Base-by-base conservation (phyloP, 2,797 vertebrate genomes). In the Pyrocephalus nanus region DNA sequence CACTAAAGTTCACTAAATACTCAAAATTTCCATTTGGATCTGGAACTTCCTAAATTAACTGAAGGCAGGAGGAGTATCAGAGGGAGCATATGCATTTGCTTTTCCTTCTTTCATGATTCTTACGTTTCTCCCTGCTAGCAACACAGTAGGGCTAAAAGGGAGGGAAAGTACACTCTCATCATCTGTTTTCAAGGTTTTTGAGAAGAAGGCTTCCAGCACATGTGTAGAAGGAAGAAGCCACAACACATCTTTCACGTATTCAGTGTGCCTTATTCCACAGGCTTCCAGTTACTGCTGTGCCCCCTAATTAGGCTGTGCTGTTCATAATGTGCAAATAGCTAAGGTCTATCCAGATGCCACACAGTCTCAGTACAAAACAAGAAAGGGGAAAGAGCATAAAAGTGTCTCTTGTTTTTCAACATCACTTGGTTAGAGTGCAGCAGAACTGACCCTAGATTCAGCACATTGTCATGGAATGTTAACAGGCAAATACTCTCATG, bases 381-480 rank as follows among this genome's bases (percentile, higher is more conserved):
- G n/a, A 51, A 47, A 32, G 19, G 8, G 3, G 12, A 16, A 55
- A 62, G 36, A 87, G 12, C 0, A 0, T 27, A 47, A 19, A 88
- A 78, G 4, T 14, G 16, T 75, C 54, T 42, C 66, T 75, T 90
- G 21, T 36, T 64, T 58, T 80, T 57, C 69, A 53, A n/a, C 15
- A 42, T 34, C 16, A 14, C 22, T 93, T 48, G 13, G 40, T 42
- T 86, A 57, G 34, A 76, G 42, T 45, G 58, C 47, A 64, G 38
- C 55, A 87, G 71, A 69, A 50, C 1, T 19, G 57, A 61, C 64
- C 21, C 30, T 38, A 58, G 30, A 69, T 65, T 58, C 54, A 81
- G 29, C 26, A 81, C 34, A 38, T 14, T 70, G 9, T 80, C 79
- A 69, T 74, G 45, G 79, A 77, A 72, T 21, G 45, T 60, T 76